Base-by-base conservation (phyloP, 2,797 vertebrate genomes). In the Pelodytes ibericus region DNA sequence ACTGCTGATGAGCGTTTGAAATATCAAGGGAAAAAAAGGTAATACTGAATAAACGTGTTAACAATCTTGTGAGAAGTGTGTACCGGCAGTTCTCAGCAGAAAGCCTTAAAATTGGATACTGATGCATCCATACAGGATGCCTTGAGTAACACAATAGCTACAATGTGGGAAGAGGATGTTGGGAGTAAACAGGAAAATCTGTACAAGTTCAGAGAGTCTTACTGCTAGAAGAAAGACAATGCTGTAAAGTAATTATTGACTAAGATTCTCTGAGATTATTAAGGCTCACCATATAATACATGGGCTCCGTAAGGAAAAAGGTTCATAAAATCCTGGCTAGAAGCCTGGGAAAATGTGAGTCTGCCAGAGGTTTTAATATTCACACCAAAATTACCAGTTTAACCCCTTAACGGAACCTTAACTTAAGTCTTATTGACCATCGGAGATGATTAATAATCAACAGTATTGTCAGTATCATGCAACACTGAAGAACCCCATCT, bases 121-220 rank as follows among this genome's bases (percentile, higher is more conserved):
- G 64, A 30, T 44, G 47, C 53, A 36, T 79, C 71, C 71, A 61
- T 64, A 79, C 77, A 79, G 77, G 77, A 79, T 73, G 77, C 68
- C 69, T 71, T 79, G 44, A 31, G 31, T 62, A 61, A 66, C 64
- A 79, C 77, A 79, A 79, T 79, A 69, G 77, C 47, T 63, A 62
- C 63, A 69, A 79, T 79, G 77, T 74, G 77, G 77, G 77, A 79
- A 79, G 64, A 79, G 77, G 77, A 79, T 79, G 77, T 73, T 62
- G 59, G 71, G 56, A 68, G 77, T 79, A 79, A 79, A 79, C 77
- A 79, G 77, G 77, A 79, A 78, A 79, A 79, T 79, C 71, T 74
- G 71, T 69, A 69, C 41, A 69, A 62, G 77, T 79, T 79, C 77
- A 79, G 71, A 79, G 47, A 63, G 39, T 69, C 44, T 58, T 57